These are phyloP conservation scores for Urocyon cinereoargenteus DNA, from an alignment of 2,797 vertebrate genomes.

Conservation along the genomic window DNA sequence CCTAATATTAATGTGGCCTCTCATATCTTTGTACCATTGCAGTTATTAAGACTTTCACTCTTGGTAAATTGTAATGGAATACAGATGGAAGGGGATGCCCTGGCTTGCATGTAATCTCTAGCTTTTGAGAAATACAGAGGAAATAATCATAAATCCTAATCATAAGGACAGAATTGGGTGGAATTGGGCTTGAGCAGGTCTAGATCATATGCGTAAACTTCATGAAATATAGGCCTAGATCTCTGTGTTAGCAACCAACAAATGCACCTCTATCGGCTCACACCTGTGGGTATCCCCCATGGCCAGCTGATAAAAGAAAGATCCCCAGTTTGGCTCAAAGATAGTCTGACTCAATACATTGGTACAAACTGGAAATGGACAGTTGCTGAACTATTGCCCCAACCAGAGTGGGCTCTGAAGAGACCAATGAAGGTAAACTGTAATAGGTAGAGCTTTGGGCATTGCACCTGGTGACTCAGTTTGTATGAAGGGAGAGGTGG, in stretches of 20 bases:
- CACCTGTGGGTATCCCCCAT: neutral
- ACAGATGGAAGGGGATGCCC: neutral
- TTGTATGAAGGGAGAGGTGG: neutral
- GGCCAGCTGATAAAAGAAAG: neutral
- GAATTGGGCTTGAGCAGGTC: neutral
- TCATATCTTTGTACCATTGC: neutral
- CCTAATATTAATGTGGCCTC: neutral
- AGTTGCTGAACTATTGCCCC: neutral
- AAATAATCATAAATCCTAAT: neutral
- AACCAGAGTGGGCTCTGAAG: neutral
- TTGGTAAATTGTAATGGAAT: neutral
- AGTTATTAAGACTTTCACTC: neutral
- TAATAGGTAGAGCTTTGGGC: neutral
- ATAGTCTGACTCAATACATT: neutral
- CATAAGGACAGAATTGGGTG: neutral
- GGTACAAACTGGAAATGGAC: neutral
- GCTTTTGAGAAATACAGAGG: constrained; percentile 1
- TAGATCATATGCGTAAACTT: neutral
- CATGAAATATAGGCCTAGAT: fast-evolving
- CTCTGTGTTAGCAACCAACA: neutral
- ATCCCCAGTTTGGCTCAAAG: neutral
- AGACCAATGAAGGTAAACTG: neutral
- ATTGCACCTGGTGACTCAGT: neutral
- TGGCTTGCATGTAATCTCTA: neutral
- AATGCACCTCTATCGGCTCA: neutral